Conservation (phyloP, 2,888 invertebrate genomes). For the Steinernema scapterisci region DNA sequence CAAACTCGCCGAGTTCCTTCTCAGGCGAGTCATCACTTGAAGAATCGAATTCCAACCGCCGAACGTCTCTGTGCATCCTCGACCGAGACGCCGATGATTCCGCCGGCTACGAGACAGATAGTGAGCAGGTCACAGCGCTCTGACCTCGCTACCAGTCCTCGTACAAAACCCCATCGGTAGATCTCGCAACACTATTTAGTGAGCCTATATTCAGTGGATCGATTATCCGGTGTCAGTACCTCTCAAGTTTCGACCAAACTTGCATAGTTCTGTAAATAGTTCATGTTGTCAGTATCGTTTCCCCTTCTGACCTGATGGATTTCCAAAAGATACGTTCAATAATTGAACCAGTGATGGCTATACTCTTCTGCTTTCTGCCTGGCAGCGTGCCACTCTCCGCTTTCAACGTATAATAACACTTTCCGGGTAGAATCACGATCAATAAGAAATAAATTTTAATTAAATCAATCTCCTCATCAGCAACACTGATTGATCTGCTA, state of each 20-base stretch:
- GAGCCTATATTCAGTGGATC: background rate
- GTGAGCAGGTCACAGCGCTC: conserved; percentile 15
- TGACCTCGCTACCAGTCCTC: background rate
- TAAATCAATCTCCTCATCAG: background rate
- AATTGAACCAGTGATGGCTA: background rate
- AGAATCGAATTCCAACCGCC: background rate
- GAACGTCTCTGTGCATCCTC: conserved; percentile 11
- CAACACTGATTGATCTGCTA: too few species aligned
- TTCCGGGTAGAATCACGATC: conserved; percentile 7
- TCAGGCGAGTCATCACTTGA: conserved; percentile 12
- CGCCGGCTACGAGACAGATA: conserved; percentile 18
- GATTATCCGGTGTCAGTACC: conserved; percentile 27
- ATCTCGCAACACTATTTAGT: background rate
- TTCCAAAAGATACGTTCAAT: background rate
- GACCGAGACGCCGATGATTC: conserved; percentile 28
- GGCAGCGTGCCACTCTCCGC: background rate
- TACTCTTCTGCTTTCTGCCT: background rate
- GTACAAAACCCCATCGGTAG: conserved; percentile 13
- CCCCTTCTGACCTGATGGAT: background rate
- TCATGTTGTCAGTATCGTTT: background rate
- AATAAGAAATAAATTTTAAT: background rate
- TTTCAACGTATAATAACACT: conserved; percentile 18
- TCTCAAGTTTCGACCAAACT: background rate
- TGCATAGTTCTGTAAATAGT: conserved; percentile 6
- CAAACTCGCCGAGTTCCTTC: conserved; percentile 13